Evolutionary conservation across 2,888 invertebrate species (phyloP).

Genomic region (Gortyna flavago): DNA sequence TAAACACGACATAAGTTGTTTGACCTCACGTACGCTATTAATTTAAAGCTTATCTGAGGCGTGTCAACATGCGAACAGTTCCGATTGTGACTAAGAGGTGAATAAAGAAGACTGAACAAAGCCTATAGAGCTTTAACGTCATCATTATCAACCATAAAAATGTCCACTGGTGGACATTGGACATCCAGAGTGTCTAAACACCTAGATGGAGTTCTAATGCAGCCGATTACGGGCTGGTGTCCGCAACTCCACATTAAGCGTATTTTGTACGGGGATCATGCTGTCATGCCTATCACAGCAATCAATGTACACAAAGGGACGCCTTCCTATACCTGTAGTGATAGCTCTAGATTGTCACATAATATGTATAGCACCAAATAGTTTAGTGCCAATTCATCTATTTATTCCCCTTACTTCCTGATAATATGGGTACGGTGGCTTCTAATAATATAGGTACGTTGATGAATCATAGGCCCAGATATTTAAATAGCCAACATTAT

Average conservation of each 20-base stretch:
- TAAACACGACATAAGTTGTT: constrained; percentile 24
- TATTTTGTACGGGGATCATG: too few species aligned
- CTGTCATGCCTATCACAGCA: not conserved
- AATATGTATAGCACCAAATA: too few species aligned
- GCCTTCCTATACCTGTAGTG: not conserved
- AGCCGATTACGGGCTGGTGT: too few species aligned
- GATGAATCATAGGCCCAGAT: constrained; percentile 21
- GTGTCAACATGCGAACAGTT: constrained; percentile 1
- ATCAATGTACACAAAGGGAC: not conserved
- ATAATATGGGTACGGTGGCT: constrained; percentile 6
- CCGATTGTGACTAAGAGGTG: constrained; percentile 2
- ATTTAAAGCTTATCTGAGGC: constrained; percentile 47
- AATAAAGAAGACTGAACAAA: constrained; percentile 17
- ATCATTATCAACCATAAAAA: too few species aligned
- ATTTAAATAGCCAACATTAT: not conserved
- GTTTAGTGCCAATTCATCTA: not conserved
- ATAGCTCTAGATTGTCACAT: not conserved
- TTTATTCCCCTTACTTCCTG: too few species aligned
- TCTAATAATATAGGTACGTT: constrained; percentile 8
- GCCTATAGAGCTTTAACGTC: too few species aligned
- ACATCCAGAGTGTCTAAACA: too few species aligned
- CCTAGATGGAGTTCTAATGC: too few species aligned
- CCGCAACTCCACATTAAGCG: too few species aligned
- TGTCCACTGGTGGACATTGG: too few species aligned
- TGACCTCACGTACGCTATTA: constrained; percentile 75